Evolutionary conservation across 2,797 vertebrate genomes (phyloP).

Genomic region (Arnoldichthys spilopterus): DNA sequence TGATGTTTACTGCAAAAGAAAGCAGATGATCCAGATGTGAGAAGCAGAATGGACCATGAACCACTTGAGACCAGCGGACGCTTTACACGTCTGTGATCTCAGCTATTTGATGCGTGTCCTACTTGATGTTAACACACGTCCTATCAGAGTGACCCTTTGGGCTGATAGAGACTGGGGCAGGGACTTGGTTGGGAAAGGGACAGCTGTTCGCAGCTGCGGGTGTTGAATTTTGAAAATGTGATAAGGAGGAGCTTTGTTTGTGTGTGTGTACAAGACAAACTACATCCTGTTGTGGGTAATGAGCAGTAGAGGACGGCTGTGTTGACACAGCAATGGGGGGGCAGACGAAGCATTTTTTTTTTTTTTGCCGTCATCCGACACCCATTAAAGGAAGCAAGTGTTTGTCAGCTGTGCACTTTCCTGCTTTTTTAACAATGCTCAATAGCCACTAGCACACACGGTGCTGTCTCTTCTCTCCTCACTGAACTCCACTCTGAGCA

Average conservation of each 20-base stretch:
- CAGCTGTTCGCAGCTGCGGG: constrained; percentile 40
- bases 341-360: constrained; percentile 21
- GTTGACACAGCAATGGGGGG: constrained; percentile 45
- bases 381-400: constrained; percentile 38
- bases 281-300: constrained; percentile 47
- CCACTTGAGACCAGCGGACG: not conserved
- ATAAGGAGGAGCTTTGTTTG: constrained; percentile 20
- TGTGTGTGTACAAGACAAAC: constrained; percentile 20
- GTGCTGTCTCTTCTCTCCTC: not conserved
- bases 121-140: constrained; percentile 30
- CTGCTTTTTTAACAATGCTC: constrained; percentile 33
- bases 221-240: constrained; percentile 35
- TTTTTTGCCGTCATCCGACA: constrained; percentile 24
- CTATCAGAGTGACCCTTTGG: constrained; percentile 10
- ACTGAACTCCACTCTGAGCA: not conserved
- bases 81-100: not conserved
- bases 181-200: constrained; percentile 26
- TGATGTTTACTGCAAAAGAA: constrained; percentile 82
- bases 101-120: not conserved
- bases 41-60: not conserved
- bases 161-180: constrained; percentile 25
- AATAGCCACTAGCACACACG: constrained; percentile 13
- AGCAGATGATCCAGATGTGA: constrained; percentile 2
- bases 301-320: constrained; percentile 34
- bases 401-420: constrained; percentile 29